Conservation (phyloP, 2,888 invertebrate species). For the Colletes collaris region DNA sequence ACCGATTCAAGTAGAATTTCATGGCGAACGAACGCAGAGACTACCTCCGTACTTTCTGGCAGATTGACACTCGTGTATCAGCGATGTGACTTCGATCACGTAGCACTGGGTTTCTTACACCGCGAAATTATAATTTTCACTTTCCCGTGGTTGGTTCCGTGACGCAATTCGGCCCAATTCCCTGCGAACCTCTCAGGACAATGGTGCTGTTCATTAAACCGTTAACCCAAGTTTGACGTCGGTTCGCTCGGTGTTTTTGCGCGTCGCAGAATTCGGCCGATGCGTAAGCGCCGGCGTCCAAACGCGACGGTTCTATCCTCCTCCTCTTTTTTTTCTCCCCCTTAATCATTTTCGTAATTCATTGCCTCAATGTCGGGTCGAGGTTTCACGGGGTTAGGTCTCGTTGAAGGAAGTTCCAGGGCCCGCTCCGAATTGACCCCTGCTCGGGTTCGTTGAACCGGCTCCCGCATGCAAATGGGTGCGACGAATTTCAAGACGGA, state of each 20-base stretch:
- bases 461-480: slow-evolving; percentile 43
- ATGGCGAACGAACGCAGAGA: too few species aligned
- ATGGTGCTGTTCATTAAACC: slow-evolving; percentile 31
- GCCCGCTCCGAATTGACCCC: slow-evolving; percentile 63
- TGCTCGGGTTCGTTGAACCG: slow-evolving; percentile 69
- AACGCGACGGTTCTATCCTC: slow-evolving; percentile 4
- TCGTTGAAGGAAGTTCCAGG: slow-evolving; percentile 63
- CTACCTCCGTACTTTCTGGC: too few species aligned
- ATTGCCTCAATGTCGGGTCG: slow-evolving; percentile 63
- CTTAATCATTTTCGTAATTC: slow-evolving; percentile 51
- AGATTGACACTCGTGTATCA: too few species aligned
- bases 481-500: slow-evolving; percentile 28
- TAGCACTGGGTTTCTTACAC: background rate
- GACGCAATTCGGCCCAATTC: slow-evolving; percentile 18
- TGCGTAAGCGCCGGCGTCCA: slow-evolving; percentile 39
- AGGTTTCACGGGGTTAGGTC: slow-evolving; percentile 64
- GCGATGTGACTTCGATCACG: background rate
- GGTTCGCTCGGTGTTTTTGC: slow-evolving; percentile 8
- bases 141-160: background rate
- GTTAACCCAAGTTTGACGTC: slow-evolving; percentile 16
- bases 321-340: too few species aligned
- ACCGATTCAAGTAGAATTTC: too few species aligned
- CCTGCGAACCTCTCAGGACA: slow-evolving; percentile 3
- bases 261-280: slow-evolving; percentile 38
- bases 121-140: slow-evolving; percentile 8